Evolutionary conservation across 1,140 invertebrate genomes (phyloP), one percentile per base, ranked within the genome.

Genomic region (Drosophila nebulosa): DNA sequence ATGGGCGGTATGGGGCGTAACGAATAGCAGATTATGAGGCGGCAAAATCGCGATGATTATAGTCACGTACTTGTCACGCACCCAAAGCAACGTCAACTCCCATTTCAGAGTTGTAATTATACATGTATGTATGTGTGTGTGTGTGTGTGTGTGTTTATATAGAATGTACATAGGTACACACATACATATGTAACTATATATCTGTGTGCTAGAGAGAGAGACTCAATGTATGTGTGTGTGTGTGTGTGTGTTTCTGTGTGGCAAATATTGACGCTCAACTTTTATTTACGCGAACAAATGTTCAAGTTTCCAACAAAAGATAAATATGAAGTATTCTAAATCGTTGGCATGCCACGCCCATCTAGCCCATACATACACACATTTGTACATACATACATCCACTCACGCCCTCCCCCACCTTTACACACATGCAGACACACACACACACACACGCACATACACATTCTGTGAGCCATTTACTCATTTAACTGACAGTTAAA

Each of bases 401-500:
- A 7, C 12, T 27, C 3, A 10, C 3, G 18, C 39, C 39, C 27
- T 4, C 18, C 9, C 21, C 30, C 30, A n/a, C 30, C 9, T 12
- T n/a, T 10, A 30, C 30, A 7, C 14, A 7, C 36, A 52, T 30
- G 10, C 14, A 26, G 27, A 4, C 24, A 24, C 30, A 7, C 16
- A 9, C 36, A 52, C 32, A 16, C 21, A 26, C 24, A 4, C 21
- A 24, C 16, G 22, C n/a, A 16, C 55, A 30, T 18, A 27, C 36
- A 18, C 50, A 32, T 22, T 53, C 55, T 66, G 61, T 53, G 39
- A 76, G 68, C 69, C 83, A 85, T 78, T 85, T 81, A 88, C 81
- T 89, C 83, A 88, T 88, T 88, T 88, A 88, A 88, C 83, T 88
- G 83, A 89, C 83, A 88, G 83, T 89, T 88, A 89, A 88, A 88